Conservation (phyloP, 2,888 invertebrate species). For the Nomada hirtipes region DNA sequence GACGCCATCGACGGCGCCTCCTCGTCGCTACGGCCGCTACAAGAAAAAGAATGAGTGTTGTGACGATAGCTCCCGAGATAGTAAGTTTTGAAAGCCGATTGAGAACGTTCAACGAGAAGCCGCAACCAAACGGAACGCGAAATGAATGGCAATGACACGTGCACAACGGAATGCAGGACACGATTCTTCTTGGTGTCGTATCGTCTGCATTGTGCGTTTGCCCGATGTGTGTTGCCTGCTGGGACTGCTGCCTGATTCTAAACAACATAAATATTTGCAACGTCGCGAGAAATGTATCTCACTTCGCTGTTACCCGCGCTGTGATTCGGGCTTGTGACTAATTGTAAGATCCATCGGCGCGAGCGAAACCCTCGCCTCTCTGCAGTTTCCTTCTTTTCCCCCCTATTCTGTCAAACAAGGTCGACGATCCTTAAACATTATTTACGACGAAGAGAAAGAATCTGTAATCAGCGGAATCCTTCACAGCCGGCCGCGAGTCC, state of each 20-base stretch:
- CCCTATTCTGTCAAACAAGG: background rate
- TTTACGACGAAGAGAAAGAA: background rate
- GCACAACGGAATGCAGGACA: conserved; percentile 79
- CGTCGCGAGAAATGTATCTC: conserved; percentile 53
- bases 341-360: background rate
- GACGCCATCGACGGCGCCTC: conserved; percentile 77
- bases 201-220: conserved; percentile 81
- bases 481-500: conserved; percentile 9
- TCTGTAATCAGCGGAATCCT: background rate
- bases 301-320: conserved; percentile 49
- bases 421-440: background rate
- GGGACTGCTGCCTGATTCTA: conserved; percentile 78
- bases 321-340: conserved; percentile 55
- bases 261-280: conserved; percentile 53
- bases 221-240: conserved; percentile 79
- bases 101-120: conserved; percentile 57
- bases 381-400: background rate
- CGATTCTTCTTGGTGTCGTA: conserved; percentile 83
- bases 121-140: conserved; percentile 63
- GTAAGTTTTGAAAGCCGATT: conserved; percentile 79
- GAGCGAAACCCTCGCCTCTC: background rate
- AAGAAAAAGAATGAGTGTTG: conserved; percentile 84
- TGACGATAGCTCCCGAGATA: conserved; percentile 83
- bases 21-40: conserved; percentile 82
- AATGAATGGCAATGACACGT: conserved; percentile 68